These are phyloP conservation scores for Nymphalis io DNA, from an alignment of 1,140 invertebrate genomes.

Conservation along the genomic window DNA sequence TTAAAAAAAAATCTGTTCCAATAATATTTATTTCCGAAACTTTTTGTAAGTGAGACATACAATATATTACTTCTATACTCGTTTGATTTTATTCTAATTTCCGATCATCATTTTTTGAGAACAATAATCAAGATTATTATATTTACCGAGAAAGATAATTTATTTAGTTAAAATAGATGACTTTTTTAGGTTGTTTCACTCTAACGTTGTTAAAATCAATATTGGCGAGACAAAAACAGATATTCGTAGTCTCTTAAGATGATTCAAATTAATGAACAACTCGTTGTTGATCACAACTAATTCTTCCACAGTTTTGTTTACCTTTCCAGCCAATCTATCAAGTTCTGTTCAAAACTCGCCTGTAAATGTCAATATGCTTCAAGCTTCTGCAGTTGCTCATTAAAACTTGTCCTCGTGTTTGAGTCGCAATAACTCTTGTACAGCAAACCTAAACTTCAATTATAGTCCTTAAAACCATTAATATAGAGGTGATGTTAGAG, in stretches of 20 bases:
- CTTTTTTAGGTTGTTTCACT: too few species aligned
- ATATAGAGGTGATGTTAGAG: conserved; percentile 5
- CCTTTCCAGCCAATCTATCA: conserved; percentile 31
- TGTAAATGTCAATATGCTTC: conserved; percentile 33
- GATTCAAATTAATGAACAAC: background rate
- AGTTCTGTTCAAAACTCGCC: conserved; percentile 24
- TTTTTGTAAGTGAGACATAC: too few species aligned
- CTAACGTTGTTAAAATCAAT: background rate
- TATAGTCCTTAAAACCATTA: conserved; percentile 7
- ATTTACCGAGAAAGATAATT: too few species aligned
- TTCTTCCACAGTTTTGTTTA: conserved; percentile 22
- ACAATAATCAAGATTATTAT: too few species aligned
- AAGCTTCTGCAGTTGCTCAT: conserved; percentile 43
- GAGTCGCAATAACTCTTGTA: conserved; percentile 33
- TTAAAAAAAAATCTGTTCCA: too few species aligned
- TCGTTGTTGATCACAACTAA: conserved; percentile 7
- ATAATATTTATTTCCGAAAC: too few species aligned
- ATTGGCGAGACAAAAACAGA: too few species aligned
- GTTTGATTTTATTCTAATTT: too few species aligned
- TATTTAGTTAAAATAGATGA: too few species aligned
- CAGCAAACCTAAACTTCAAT: background rate
- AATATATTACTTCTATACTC: too few species aligned
- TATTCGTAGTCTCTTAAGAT: background rate
- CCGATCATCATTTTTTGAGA: too few species aligned
- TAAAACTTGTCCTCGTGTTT: conserved; percentile 50